Evolutionary conservation across 2,888 invertebrate genomes (phyloP).

Genomic region (Mesochorus sp.): DNA sequence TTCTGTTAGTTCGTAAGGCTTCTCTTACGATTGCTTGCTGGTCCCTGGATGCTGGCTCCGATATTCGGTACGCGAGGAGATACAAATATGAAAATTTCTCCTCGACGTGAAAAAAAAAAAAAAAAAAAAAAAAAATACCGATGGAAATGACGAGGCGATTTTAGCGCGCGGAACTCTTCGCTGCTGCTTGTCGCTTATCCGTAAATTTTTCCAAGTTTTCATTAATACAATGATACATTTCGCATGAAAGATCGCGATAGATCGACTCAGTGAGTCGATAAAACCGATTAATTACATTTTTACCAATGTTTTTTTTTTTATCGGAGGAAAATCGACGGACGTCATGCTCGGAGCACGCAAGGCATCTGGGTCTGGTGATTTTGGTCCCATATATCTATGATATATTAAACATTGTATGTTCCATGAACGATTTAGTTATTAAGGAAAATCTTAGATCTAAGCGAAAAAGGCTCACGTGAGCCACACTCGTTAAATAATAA

Average conservation of each 20-base stretch:
- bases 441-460: slow-evolving; percentile 62
- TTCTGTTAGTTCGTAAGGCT: slow-evolving; percentile 57
- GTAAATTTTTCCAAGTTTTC: slow-evolving; percentile 48
- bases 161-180: slow-evolving; percentile 78
- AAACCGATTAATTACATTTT: slow-evolving; percentile 40
- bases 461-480: slow-evolving; percentile 76
- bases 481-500: slow-evolving; percentile 58
- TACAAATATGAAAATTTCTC: slow-evolving; percentile 2
- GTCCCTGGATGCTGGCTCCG: slow-evolving; percentile 70
- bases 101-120: not conserved
- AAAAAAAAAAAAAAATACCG: slow-evolving; percentile 12
- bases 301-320: slow-evolving; percentile 53
- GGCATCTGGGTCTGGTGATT: slow-evolving; percentile 86
- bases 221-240: not conserved
- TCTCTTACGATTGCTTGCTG: slow-evolving; percentile 80
- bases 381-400: slow-evolving; percentile 99
- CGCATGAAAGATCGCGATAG: not conserved
- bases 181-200: slow-evolving; percentile 67
- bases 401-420: slow-evolving; percentile 96
- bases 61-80: no score
- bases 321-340: slow-evolving; percentile 46
- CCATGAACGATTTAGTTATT: slow-evolving; percentile 89
- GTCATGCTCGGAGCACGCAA: slow-evolving; percentile 61
- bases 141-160: slow-evolving; percentile 56
- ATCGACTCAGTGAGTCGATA: not conserved